phyloP scores from a whole-genome alignment of 2,797 vertebrate genomes.

The Artibeus lituratus region DNA sequence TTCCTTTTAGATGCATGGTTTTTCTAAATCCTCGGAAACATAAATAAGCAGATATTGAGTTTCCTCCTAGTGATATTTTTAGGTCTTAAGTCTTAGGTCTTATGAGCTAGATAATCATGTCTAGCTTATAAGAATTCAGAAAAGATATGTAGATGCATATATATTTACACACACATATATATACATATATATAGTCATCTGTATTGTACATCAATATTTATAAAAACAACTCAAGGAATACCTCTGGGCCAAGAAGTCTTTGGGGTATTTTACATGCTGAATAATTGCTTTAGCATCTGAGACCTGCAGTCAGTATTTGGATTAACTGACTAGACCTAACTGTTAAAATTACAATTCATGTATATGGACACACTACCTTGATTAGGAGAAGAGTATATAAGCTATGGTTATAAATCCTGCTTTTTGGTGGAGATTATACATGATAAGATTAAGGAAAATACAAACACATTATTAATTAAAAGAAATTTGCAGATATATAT shows the following conservation, averaged over 20 bases:
- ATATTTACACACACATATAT: too few species aligned
- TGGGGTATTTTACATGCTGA: background rate
- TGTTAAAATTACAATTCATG: background rate
- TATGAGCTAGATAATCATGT: background rate
- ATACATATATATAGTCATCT: background rate
- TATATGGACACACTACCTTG: background rate
- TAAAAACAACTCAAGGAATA: background rate
- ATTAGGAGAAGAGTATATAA: background rate
- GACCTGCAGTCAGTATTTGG: background rate
- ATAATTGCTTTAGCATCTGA: background rate
- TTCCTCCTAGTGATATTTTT: background rate
- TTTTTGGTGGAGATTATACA: background rate
- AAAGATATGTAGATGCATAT: background rate
- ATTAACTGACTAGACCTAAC: background rate
- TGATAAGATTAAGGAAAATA: background rate
- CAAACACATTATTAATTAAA: background rate
- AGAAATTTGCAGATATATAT: background rate
- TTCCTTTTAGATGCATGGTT: conserved; percentile 43
- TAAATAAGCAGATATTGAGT: background rate
- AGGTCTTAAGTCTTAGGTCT: background rate
- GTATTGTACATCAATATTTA: background rate
- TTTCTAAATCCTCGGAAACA: background rate
- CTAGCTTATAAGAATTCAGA: background rate
- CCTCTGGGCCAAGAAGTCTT: background rate
- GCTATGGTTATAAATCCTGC: background rate